A percentile compares a stretch with the other conserved stretches of the same genome.
phyloP scores from a whole-genome alignment of 1,140 invertebrate genomes.

The Hycleus cichorii region DNA sequence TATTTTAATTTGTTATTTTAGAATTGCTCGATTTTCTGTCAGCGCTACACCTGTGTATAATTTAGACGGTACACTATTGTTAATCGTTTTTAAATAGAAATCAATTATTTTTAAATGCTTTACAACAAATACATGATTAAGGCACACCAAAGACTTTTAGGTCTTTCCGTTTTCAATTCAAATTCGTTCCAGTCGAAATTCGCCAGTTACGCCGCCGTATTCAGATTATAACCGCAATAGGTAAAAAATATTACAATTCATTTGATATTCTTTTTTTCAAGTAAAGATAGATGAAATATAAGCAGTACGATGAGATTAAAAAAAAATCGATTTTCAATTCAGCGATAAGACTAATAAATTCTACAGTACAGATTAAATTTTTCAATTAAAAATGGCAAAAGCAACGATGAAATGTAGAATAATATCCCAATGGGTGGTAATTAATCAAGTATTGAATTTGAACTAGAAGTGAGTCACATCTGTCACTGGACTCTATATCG shows the following conservation, averaged over 20 bases:
- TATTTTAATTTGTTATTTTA: no score
- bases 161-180: slow-evolving; percentile 1
- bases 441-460: slow-evolving; percentile 24
- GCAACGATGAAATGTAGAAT: slow-evolving; percentile 4
- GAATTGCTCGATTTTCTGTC: no score
- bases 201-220: no score
- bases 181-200: neutral
- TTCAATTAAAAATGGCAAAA: neutral
- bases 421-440: slow-evolving; percentile 21
- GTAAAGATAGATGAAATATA: no score
- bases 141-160: slow-evolving; percentile 6
- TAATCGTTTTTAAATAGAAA: slow-evolving; percentile 8
- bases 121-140: slow-evolving; percentile 7
- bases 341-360: neutral
- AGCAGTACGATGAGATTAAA: no score
- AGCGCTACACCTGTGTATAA: no score
- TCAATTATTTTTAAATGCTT: slow-evolving; percentile 10
- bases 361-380: neutral
- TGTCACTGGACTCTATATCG: slow-evolving; percentile 26
- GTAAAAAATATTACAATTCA: no score
- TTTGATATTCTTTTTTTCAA: no score
- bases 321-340: neutral
- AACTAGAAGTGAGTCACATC: slow-evolving; percentile 22
- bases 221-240: no score
- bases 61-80: no score